phyloP scores from a whole-genome alignment of 2,797 vertebrate species.

The Aeoliscus strigatus region DNA sequence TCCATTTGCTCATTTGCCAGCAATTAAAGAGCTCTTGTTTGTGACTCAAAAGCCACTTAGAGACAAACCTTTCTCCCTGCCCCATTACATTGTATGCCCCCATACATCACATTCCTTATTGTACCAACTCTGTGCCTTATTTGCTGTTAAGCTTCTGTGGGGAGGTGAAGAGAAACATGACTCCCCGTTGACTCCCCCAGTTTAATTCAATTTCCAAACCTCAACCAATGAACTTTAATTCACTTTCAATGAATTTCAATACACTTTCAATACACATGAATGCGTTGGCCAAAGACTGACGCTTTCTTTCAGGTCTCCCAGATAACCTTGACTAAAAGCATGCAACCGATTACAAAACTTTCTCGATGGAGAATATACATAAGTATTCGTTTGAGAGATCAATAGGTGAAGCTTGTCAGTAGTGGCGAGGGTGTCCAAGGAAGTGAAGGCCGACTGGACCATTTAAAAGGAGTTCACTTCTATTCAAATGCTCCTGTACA shows the following conservation, averaged over 20 bases:
- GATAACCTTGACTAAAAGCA: constrained; percentile 19
- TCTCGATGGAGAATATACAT: constrained; percentile 44
- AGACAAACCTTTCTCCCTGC: constrained; percentile 11
- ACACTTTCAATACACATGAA: too few relatives aligned
- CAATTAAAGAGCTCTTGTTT: constrained; percentile 59
- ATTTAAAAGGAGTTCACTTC: constrained; percentile 51
- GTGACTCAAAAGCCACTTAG: constrained; percentile 39
- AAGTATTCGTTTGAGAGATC: constrained; percentile 53
- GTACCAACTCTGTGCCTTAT: constrained; percentile 6
- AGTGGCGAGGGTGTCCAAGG: constrained; percentile 26
- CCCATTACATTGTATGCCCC: constrained; percentile 12
- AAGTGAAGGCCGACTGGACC: constrained; percentile 21
- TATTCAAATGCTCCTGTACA: constrained; percentile 45
- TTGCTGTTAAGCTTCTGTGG: not conserved
- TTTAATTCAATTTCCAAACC: too few relatives aligned
- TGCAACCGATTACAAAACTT: constrained; percentile 42
- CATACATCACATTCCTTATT: constrained; percentile 13
- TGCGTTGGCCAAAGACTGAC: constrained; percentile 31
- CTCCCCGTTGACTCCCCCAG: too few relatives aligned
- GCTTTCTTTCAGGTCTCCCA: constrained; percentile 21
- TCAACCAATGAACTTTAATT: too few relatives aligned
- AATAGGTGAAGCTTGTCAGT: constrained; percentile 41
- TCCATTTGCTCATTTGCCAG: constrained; percentile 53
- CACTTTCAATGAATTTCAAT: too few relatives aligned
- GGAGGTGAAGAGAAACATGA: too few relatives aligned